Percentiles rank a stretch among this genome's conserved stretches.
Conservation (phyloP, 2,888 invertebrate species). For the Bombylius discolor region DNA sequence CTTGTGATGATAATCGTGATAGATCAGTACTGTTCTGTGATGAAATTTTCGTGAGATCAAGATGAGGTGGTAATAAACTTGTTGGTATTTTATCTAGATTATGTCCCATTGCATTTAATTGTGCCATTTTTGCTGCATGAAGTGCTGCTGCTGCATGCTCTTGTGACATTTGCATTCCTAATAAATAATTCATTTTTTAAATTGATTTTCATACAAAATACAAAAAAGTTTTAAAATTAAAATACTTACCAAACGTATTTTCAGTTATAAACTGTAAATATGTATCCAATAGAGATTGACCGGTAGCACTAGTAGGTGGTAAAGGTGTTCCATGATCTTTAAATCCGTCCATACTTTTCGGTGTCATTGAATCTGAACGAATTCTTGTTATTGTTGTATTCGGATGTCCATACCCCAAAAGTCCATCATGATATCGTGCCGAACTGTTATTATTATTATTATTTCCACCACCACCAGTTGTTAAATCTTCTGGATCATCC, state of each 20-base stretch:
- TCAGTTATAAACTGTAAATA: slow-evolving; percentile 81
- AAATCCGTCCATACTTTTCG: slow-evolving; percentile 50
- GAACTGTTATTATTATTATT: slow-evolving; percentile 24
- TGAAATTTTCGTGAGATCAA: slow-evolving; percentile 32
- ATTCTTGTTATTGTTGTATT: slow-evolving; percentile 53
- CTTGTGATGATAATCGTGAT: slow-evolving; percentile 8
- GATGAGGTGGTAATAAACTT: slow-evolving; percentile 31
- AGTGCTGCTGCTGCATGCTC: slow-evolving; percentile 62
- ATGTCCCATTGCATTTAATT: slow-evolving; percentile 54
- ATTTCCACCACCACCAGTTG: slow-evolving; percentile 39
- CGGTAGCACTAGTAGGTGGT: slow-evolving; percentile 49
- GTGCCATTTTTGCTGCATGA: slow-evolving; percentile 66
- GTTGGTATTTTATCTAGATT: slow-evolving; percentile 43
- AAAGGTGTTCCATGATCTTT: slow-evolving; percentile 53
- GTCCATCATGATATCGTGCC: slow-evolving; percentile 31
- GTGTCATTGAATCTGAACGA: slow-evolving; percentile 49
- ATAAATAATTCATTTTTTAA: slow-evolving; percentile 1
- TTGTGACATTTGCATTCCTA: slow-evolving; percentile 46
- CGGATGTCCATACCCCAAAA: slow-evolving; percentile 39
- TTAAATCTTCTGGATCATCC: slow-evolving; percentile 67
- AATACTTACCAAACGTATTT: slow-evolving; percentile 52
- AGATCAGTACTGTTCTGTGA: slow-evolving; percentile 15
- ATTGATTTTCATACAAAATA: background rate
- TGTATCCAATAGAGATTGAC: slow-evolving; percentile 71
- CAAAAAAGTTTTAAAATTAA: background rate